Evolutionary conservation across 2,797 vertebrate species (phyloP).

Genomic region (Novumbra hubbsi): DNA sequence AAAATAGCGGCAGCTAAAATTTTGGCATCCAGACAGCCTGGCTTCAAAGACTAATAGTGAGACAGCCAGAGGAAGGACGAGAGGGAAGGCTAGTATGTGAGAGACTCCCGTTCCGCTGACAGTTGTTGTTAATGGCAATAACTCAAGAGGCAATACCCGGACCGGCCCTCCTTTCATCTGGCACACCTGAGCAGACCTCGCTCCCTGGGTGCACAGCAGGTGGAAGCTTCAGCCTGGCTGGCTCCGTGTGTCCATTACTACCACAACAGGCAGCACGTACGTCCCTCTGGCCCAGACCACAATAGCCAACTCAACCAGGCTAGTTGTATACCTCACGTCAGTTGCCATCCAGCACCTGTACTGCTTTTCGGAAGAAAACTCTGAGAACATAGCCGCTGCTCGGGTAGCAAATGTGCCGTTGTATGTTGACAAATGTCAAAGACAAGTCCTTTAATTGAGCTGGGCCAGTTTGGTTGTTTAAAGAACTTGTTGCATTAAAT

Average conservation of each 20-base stretch:
- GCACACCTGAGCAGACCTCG: slow-evolving; percentile 37
- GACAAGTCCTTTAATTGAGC: slow-evolving; percentile 54
- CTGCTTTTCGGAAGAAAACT: slow-evolving; percentile 30
- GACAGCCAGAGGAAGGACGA: background rate
- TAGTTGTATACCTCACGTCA: slow-evolving; percentile 16
- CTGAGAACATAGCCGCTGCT: background rate
- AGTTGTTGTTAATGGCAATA: slow-evolving; percentile 50
- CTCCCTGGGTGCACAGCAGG: slow-evolving; percentile 40
- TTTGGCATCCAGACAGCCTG: background rate
- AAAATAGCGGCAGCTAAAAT: background rate
- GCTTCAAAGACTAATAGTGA: background rate
- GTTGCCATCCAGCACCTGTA: background rate
- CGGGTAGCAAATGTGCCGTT: slow-evolving; percentile 46
- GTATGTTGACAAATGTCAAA: slow-evolving; percentile 37
- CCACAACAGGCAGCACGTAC: slow-evolving; percentile 23
- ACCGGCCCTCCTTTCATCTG: slow-evolving; percentile 37
- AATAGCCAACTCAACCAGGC: slow-evolving; percentile 6
- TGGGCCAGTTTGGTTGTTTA: slow-evolving; percentile 52
- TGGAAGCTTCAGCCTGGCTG: slow-evolving; percentile 29
- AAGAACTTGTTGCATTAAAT: slow-evolving; percentile 54
- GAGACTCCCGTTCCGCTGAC: slow-evolving; percentile 35
- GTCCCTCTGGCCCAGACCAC: background rate
- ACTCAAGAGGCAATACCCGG: slow-evolving; percentile 38
- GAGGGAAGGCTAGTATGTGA: background rate
- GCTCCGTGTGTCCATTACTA: slow-evolving; percentile 34